Percentiles rank a stretch among this genome's conserved stretches.
Evolutionary conservation across 1,140 invertebrate species (phyloP).

Genomic region (Aphaenogaster floridana): DNA sequence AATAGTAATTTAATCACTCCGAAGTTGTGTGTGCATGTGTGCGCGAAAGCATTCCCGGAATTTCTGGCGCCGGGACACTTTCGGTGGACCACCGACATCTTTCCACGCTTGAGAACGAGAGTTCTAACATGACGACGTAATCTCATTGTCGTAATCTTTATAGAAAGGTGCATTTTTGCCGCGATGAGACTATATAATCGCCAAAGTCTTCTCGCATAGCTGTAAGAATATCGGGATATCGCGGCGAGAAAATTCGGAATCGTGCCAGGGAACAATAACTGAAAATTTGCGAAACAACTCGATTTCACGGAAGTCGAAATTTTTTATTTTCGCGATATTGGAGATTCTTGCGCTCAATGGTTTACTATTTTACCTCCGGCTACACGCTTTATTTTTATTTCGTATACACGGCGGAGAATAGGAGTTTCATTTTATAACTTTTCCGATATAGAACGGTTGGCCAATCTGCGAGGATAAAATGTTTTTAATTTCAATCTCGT

Average conservation of each 20-base stretch:
- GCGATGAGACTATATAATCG: not conserved
- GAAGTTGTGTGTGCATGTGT: constrained; percentile 8
- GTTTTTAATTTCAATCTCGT: constrained; percentile 61
- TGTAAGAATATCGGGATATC: not conserved
- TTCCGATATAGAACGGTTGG: constrained; percentile 51
- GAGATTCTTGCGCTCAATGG: constrained; percentile 47
- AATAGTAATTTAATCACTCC: constrained; percentile 57
- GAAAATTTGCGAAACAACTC: constrained; percentile 52
- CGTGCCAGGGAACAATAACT: constrained; percentile 14
- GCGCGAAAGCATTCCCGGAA: constrained; percentile 35
- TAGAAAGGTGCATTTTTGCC: not conserved
- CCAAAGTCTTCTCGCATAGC: not conserved
- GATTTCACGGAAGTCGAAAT: constrained; percentile 44
- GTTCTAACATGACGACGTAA: not conserved
- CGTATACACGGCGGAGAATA: constrained; percentile 38
- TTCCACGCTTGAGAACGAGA: constrained; percentile 1
- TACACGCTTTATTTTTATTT: constrained; percentile 53
- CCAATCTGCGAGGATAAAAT: constrained; percentile 47
- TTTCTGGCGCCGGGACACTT: not conserved
- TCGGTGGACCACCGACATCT: constrained; percentile 9
- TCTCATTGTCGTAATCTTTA: not conserved
- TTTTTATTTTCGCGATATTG: constrained; percentile 51
- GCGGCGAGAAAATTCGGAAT: constrained; percentile 18
- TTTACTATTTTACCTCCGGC: constrained; percentile 49
- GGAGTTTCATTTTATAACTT: constrained; percentile 62